phyloP scores from a whole-genome alignment of 2,113 vertebrate species.

The Psilopsiagon aymara region DNA sequence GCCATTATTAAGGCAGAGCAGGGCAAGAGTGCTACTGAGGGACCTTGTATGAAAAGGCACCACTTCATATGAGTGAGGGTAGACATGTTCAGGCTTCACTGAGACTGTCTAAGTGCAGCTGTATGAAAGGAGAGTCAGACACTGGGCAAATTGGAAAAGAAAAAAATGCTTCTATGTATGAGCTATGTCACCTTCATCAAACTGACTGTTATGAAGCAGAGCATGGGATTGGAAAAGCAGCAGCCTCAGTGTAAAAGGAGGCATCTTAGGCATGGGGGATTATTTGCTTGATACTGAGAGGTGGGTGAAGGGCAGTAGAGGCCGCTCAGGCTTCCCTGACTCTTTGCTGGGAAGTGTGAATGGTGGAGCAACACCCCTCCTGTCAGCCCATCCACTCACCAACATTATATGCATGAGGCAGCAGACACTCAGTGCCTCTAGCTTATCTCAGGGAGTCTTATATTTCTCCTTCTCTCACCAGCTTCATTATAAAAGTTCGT shows the following conservation, averaged over 20 bases:
- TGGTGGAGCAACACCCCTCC: not conserved
- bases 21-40: not conserved
- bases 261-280: not conserved
- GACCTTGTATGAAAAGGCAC: not conserved
- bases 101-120: not conserved
- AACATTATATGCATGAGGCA: not conserved
- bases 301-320: not conserved
- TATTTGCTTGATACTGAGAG: not conserved
- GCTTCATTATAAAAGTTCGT: not conserved
- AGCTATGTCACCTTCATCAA: not conserved
- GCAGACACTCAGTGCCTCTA: not conserved
- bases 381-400: not conserved
- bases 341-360: not conserved
- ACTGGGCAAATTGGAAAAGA: not conserved
- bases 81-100: not conserved
- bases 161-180: not conserved
- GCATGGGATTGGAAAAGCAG: not conserved
- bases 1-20: not conserved
- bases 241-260: not conserved
- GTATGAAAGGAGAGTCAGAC: not conserved
- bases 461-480: not conserved
- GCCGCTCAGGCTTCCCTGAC: not conserved
- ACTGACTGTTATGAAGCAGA: accelerated
- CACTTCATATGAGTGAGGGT: not conserved
- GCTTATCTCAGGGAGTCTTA: not conserved